Evolutionary conservation across 2,797 vertebrate species (phyloP), one percentile per base, ranked within the genome.

Genomic region (Darevskia nairensis): DNA sequence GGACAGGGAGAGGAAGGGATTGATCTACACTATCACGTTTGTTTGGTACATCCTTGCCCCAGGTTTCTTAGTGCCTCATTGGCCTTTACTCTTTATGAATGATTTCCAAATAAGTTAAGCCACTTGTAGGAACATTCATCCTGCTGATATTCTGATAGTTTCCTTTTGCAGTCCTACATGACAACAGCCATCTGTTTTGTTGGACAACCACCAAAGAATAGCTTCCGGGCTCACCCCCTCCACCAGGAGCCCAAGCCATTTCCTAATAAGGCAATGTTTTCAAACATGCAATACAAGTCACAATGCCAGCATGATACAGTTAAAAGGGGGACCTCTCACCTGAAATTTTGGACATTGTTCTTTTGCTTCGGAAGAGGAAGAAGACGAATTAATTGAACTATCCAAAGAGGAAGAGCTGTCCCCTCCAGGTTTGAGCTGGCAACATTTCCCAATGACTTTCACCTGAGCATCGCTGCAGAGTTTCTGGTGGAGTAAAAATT

Each of bases 391-490:
- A 79, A 98, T 96, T 83, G 97, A 97, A 96, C 98, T 99, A 94
- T 99, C 99, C 96, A 99, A 96, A 87, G 99, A 99, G 84, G 98
- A 98, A 94, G 98, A 98, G 96, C 98, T 99, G 88, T 98, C 99
- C 88, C 98, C 98, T 89, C 98, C 98, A 0, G 98, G 97, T 93
- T 98, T 98, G 89, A 99, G 97, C 6, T 98, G 98, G 95, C 98
- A 99, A 91, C 98, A 99, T 89, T 98, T 99, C 74, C 98, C 98
- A 89, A 99, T 98, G 92, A 98, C 98, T 95, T 98, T 98, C 84
- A 96, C 97, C 95, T 98, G 98, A 89, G 97, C 97, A 86, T 99
- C 98, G 0, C 96, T 97, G 93, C 97, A 98, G 76, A 97, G 96
- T 95, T 97, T 98, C 98, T 99, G 96, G 92, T 96, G 64, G 64